These are phyloP conservation scores for Scleropages formosus DNA, from an alignment of 2,797 vertebrate species.

Conservation along the genomic window DNA sequence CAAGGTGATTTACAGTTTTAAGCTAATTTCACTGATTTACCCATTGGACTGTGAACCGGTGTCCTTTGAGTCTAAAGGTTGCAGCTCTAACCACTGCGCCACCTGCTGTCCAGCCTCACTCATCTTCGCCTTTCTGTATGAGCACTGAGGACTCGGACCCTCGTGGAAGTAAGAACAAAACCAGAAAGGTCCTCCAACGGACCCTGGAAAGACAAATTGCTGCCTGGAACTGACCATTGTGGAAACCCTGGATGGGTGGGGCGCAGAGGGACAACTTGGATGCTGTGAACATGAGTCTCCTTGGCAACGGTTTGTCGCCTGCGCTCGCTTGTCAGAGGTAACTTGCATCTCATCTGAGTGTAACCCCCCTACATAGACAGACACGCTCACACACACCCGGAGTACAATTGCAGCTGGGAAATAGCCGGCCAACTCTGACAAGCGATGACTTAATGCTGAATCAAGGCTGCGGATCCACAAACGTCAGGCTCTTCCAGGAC, in stretches of 20 bases:
- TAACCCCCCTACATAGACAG: slow-evolving; percentile 35
- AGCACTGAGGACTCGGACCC: too few relatives aligned
- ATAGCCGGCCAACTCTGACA: slow-evolving; percentile 53
- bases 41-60: too few relatives aligned
- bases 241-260: too few relatives aligned
- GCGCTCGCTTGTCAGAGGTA: background rate
- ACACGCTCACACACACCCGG: slow-evolving; percentile 45
- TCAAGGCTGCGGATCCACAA: slow-evolving; percentile 37
- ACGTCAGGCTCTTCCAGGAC: slow-evolving; percentile 37
- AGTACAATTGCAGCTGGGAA: slow-evolving; percentile 21
- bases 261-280: background rate
- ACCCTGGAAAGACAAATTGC: background rate
- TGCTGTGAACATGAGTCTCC: background rate
- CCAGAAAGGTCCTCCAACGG: background rate
- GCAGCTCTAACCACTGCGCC: too few relatives aligned
- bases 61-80: too few relatives aligned
- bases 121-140: too few relatives aligned
- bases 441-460: slow-evolving; percentile 58
- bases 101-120: too few relatives aligned
- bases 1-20: too few relatives aligned
- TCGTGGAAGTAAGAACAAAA: too few relatives aligned
- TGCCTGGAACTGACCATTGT: background rate
- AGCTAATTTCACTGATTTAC: too few relatives aligned
- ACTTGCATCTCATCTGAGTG: background rate
- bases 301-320: background rate